Base-by-base conservation (phyloP, 2,888 invertebrate genomes). In the Ceratothoa steindachneri region DNA sequence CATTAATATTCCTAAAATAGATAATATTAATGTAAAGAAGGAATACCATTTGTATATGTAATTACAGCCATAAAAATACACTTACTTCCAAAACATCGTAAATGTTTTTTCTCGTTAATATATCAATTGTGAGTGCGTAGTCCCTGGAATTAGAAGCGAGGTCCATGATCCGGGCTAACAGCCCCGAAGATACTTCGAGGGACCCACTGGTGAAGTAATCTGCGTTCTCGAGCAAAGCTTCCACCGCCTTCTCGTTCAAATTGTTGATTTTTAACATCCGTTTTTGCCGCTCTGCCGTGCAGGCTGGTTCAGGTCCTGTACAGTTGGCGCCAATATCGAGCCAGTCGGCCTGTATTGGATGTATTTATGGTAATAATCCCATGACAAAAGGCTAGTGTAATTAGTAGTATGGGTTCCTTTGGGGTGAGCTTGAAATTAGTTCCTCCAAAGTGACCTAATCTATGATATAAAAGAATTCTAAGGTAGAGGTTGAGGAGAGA, bases 31-130 rank as follows among this genome's bases (percentile, higher is more conserved):
- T n/a, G n/a, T n/a, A n/a, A n/a, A n/a, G n/a, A n/a, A n/a, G n/a
- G n/a, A n/a, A n/a, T n/a, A n/a, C n/a, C n/a, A n/a, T n/a, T n/a
- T n/a, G n/a, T n/a, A n/a, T n/a, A n/a, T n/a, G n/a, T n/a, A n/a
- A n/a, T n/a, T n/a, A n/a, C n/a, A n/a, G n/a, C n/a, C n/a, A n/a
- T n/a, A n/a, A n/a, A n/a, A n/a, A n/a, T n/a, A n/a, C n/a, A 30
- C 67, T 30, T 30, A 71, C 71, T 27, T 71, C 71, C 65, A 71
- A 51, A 66, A 71, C 66, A 0, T 65, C 65, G 27, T 51, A 51
- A 5, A 66, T 53, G 22, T 64, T n/a, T 9, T 30, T 30, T 27
- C 71, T 66, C 1, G 41, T 31, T n/a, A 52, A 29, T n/a, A 71
- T 22, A 30, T 66, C 71, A 22, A 71, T 30, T 30, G 71, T 71